Base-by-base conservation (phyloP, 2,113 vertebrate species). In the Chaetura pelagica region DNA sequence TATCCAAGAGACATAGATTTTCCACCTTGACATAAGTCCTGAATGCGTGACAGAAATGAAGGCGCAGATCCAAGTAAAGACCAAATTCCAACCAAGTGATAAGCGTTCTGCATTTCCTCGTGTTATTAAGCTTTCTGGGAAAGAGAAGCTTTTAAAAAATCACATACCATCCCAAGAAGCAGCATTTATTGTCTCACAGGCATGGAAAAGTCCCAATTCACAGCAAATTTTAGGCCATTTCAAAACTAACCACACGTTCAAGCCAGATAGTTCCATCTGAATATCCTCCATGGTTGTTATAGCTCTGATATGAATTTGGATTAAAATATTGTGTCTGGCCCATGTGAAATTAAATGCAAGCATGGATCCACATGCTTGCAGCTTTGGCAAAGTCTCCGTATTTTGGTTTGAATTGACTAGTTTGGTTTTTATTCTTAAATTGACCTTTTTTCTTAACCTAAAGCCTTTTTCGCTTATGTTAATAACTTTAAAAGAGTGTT, bases 251-350 rank as follows among this genome's bases (percentile, higher is more conserved):
- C n/a, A 10, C 58, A 49, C 30, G 66, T 93, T 83, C 40, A 67
- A 85, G 78, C 66, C 71, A 93, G 38, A 57, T n/a, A 2, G 8
- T 85, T 96, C 58, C 29, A 76, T 94, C 52, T 93, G 89, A 95
- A 72, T 75, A 79, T 82, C 32, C 40, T 94, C 74, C 54, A 82
- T 93, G 44, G 27, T 63, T 95, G n/a, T 79, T 91, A 68, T 3
- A 93, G 32, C 68, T 82, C 57, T 75, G 77, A 64, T 91, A 72
- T 24, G 81, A 92, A 79, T 82, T 94, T 92, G 91, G 58, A 94
- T 91, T 91, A 38, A 57, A 68, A 67, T 91, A 58, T 91, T 95
- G 69, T 93, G 84, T 26, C 84, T 94, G 84, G 22, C 87, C 96
- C n/a, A 20, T 72, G 34, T 8, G 7, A 84, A 84, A 82, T 89